These are phyloP conservation scores for Gadopsis bispinosus DNA, from an alignment of 2,797 vertebrate species.

Conservation along the genomic window DNA sequence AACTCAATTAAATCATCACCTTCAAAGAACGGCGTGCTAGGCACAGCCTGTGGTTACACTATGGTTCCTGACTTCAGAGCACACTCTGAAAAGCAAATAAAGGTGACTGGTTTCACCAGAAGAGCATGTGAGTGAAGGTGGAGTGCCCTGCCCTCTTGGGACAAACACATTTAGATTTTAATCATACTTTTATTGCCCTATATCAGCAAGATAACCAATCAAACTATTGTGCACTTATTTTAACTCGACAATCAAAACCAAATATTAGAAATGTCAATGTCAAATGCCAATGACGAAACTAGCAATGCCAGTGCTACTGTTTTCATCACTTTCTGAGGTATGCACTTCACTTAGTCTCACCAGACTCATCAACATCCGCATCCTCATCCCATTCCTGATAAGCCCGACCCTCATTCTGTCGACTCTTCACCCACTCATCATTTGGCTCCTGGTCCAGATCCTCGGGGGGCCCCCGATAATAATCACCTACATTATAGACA, in stretches of 20 bases:
- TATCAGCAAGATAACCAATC: neutral
- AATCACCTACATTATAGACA: conserved; percentile 85
- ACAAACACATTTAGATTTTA: conserved; percentile 1
- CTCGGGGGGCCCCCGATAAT: conserved; percentile 88
- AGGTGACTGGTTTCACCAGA: neutral
- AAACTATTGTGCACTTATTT: neutral
- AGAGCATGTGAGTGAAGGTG: neutral
- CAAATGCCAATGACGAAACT: neutral
- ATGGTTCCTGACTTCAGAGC: neutral
- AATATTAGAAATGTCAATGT: neutral
- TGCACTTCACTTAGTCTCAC: conserved; percentile 72
- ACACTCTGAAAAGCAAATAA: neutral
- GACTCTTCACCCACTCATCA: conserved; percentile 92
- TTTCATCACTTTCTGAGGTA: neutral
- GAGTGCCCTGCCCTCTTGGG: neutral
- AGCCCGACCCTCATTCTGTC: conserved; percentile 91
- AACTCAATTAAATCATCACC: neutral
- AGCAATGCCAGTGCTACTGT: neutral
- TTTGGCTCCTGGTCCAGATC: conserved; percentile 91
- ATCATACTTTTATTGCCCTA: neutral
- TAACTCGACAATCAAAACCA: neutral
- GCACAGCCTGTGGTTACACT: neutral
- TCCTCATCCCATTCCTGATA: conserved; percentile 98
- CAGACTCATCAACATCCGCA: conserved; percentile 96
- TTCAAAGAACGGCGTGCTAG: neutral